Evolutionary conservation across 1,140 invertebrate species (phyloP).

Genomic region (Monomorium pharaonis): DNA sequence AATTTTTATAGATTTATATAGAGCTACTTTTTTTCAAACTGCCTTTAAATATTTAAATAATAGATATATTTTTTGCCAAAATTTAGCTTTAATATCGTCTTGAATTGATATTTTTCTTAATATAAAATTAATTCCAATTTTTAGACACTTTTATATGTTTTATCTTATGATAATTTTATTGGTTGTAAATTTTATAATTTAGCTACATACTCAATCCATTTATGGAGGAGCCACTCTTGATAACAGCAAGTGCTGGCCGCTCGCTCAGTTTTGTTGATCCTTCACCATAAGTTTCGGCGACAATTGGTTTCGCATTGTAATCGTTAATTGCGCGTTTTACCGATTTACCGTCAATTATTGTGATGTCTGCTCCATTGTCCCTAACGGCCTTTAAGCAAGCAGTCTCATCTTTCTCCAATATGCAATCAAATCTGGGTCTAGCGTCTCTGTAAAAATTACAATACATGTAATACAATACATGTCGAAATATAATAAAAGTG

Average conservation of each 20-base stretch:
- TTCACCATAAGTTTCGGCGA: slow-evolving; percentile 84
- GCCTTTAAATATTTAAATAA: background rate
- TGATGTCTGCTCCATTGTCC: slow-evolving; percentile 87
- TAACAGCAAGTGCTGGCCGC: slow-evolving; percentile 87
- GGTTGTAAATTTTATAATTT: background rate
- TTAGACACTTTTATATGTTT: background rate
- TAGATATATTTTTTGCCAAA: background rate
- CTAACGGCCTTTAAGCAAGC: slow-evolving; percentile 90
- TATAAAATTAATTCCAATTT: background rate
- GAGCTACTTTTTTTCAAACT: background rate
- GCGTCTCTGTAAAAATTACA: slow-evolving; percentile 86
- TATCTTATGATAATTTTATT: background rate
- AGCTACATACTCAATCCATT: slow-evolving; percentile 65
- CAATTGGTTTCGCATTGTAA: slow-evolving; percentile 84
- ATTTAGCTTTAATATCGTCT: background rate
- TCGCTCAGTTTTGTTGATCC: slow-evolving; percentile 78
- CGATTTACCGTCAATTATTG: slow-evolving; percentile 87
- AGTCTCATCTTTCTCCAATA: slow-evolving; percentile 84
- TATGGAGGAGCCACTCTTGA: slow-evolving; percentile 84
- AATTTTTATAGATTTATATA: background rate
- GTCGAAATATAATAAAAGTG: background rate
- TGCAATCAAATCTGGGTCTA: slow-evolving; percentile 89
- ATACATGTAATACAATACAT: background rate
- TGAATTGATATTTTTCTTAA: background rate
- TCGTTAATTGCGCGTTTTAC: slow-evolving; percentile 86